A percentile compares a stretch with the other conserved stretches of the same genome.
These are phyloP conservation scores for Heliconius eleuchia DNA, from an alignment of 1,140 invertebrate species.

Conservation along the genomic window DNA sequence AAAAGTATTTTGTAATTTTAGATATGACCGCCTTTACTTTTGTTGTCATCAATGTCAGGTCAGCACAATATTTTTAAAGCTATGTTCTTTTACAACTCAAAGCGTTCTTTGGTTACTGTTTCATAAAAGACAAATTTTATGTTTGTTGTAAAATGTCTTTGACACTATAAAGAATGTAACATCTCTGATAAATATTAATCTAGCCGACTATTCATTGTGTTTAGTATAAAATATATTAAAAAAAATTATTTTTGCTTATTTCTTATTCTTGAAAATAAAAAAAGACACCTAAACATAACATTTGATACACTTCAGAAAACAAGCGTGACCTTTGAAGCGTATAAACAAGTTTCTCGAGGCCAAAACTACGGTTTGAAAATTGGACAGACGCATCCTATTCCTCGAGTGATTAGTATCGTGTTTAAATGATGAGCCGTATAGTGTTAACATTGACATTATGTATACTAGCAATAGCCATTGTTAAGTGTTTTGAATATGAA, in stretches of 20 bases:
- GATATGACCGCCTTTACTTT: slow-evolving; percentile 38
- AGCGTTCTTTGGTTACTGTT: background rate
- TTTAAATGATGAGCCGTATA: slow-evolving; percentile 45
- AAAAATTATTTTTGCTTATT: background rate
- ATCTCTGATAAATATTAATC: background rate
- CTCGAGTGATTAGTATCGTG: slow-evolving; percentile 31
- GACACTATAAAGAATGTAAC: background rate
- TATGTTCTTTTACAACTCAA: background rate
- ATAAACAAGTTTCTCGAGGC: slow-evolving; percentile 42
- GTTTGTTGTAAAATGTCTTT: background rate
- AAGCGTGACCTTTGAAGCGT: slow-evolving; percentile 32
- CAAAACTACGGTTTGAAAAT: slow-evolving; percentile 18
- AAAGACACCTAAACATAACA: slow-evolving; percentile 4
- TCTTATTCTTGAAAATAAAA: background rate
- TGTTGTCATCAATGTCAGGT: slow-evolving; percentile 24
- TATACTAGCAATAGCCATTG: slow-evolving; percentile 28
- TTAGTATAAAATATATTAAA: background rate
- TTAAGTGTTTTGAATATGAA: slow-evolving; percentile 30
- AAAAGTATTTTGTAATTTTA: slow-evolving; percentile 50
- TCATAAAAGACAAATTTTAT: background rate
- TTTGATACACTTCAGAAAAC: slow-evolving; percentile 10
- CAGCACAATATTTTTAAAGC: slow-evolving; percentile 18
- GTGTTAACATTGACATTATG: slow-evolving; percentile 36
- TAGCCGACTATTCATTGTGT: background rate
- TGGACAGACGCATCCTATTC: slow-evolving; percentile 40